phyloP scores from a whole-genome alignment of 2,888 invertebrate genomes.

The Euzophera pinguis region DNA sequence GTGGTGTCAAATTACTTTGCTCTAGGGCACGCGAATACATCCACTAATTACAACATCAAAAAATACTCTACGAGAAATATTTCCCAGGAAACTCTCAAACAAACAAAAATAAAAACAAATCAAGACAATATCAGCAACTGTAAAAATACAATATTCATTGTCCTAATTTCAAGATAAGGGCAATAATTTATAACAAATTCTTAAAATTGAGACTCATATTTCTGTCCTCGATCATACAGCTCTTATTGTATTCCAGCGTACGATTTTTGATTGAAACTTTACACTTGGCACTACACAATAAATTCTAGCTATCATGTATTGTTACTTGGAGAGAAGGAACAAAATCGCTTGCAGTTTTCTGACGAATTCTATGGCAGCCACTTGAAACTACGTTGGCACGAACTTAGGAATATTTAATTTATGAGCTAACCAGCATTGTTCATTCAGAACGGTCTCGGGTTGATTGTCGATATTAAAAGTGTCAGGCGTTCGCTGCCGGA shows the following conservation, averaged over 20 bases:
- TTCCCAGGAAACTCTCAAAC: too few relatives aligned
- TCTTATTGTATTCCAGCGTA: slow-evolving; percentile 24
- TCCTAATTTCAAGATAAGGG: background rate
- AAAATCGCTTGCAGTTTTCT: slow-evolving; percentile 4
- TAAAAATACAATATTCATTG: background rate
- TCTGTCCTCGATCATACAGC: slow-evolving; percentile 23
- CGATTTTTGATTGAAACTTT: slow-evolving; percentile 28
- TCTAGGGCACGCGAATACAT: too few relatives aligned
- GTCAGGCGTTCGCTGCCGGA: slow-evolving; percentile 73
- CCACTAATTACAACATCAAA: too few relatives aligned
- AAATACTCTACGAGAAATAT: too few relatives aligned
- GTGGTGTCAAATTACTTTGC: too few relatives aligned
- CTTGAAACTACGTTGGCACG: slow-evolving; percentile 45
- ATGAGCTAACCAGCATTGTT: slow-evolving; percentile 70
- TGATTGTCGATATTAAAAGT: slow-evolving; percentile 77
- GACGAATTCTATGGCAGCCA: slow-evolving; percentile 13
- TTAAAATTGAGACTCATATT: slow-evolving; percentile 19
- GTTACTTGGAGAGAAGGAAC: background rate
- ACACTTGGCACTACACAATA: slow-evolving; percentile 17
- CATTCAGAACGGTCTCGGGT: slow-evolving; percentile 65
- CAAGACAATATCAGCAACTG: background rate
- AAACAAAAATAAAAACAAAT: too few relatives aligned
- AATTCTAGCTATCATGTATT: slow-evolving; percentile 8
- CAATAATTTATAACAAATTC: slow-evolving; percentile 9
- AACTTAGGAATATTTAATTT: slow-evolving; percentile 67